These are phyloP conservation scores for Lanius ludovicianus DNA, from an alignment of 2,113 vertebrate species.

Conservation along the genomic window DNA sequence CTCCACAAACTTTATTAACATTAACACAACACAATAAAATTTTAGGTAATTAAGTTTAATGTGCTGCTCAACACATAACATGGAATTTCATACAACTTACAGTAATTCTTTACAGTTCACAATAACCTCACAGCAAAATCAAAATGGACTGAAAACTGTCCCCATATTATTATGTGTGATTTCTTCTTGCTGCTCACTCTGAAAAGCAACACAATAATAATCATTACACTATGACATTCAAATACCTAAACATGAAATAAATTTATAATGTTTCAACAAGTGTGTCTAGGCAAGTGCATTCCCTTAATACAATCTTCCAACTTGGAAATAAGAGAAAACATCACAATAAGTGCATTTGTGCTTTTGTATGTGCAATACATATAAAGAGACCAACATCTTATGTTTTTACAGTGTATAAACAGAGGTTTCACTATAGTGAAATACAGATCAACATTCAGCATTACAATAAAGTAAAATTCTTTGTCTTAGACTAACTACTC, in stretches of 20 bases:
- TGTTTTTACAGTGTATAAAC: background rate
- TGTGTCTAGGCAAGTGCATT: background rate
- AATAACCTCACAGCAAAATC: slow-evolving; percentile 23
- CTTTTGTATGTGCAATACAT: background rate
- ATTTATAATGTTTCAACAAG: background rate
- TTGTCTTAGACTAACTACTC: background rate
- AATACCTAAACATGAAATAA: background rate
- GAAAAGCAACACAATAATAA: slow-evolving; percentile 18
- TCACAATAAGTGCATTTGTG: background rate
- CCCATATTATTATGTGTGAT: background rate
- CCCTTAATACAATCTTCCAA: background rate
- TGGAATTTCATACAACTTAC: slow-evolving; percentile 10
- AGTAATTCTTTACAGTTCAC: background rate
- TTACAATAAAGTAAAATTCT: background rate
- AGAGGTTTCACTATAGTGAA: background rate
- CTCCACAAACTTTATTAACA: slow-evolving; percentile 4
- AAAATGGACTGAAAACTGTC: background rate
- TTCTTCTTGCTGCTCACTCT: slow-evolving; percentile 36
- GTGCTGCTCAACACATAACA: background rate
- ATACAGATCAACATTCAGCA: background rate
- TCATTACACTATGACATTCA: background rate
- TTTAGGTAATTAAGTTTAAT: slow-evolving; percentile 28
- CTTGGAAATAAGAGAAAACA: background rate
- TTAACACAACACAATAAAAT: background rate
- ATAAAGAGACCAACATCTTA: background rate